phyloP scores from a whole-genome alignment of 2,113 vertebrate species.

The Chrysemys picta region DNA sequence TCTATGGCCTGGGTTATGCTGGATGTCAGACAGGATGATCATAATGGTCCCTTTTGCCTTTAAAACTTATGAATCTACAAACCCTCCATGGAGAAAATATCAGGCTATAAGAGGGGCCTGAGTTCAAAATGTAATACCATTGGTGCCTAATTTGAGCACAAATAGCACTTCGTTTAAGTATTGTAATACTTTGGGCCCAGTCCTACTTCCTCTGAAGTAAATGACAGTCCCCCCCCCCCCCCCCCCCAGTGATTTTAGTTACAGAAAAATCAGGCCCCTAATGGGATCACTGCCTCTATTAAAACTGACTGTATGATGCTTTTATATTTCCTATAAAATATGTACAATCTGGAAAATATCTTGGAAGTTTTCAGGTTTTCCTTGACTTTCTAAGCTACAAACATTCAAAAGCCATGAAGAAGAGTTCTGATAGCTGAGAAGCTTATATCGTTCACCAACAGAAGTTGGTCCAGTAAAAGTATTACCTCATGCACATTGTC shows the following conservation, averaged over 20 bases:
- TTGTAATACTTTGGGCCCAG: neutral
- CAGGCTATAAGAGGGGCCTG: neutral
- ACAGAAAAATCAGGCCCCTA: neutral
- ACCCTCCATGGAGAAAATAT: neutral
- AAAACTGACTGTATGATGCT: neutral
- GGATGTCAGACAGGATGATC: neutral
- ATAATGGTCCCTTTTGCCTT: neutral
- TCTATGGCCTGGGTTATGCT: neutral
- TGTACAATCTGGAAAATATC: neutral
- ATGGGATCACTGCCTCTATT: neutral
- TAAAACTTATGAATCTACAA: neutral
- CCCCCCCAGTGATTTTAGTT: neutral
- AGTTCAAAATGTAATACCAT: neutral
- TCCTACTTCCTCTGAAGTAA: neutral
- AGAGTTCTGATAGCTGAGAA: neutral
- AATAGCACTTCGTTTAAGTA: neutral
- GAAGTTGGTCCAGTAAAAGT: neutral
- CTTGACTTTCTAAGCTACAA: neutral
- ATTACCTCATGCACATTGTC: neutral
- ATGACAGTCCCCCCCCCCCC: neutral
- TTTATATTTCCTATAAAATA: neutral
- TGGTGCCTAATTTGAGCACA: rapidly evolving
- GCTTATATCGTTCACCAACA: neutral
- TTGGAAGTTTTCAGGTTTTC: neutral
- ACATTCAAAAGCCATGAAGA: neutral